Evolutionary conservation across 2,113 vertebrate species (phyloP), one percentile per base, ranked within the genome.

Genomic region (Rissa tridactyla): DNA sequence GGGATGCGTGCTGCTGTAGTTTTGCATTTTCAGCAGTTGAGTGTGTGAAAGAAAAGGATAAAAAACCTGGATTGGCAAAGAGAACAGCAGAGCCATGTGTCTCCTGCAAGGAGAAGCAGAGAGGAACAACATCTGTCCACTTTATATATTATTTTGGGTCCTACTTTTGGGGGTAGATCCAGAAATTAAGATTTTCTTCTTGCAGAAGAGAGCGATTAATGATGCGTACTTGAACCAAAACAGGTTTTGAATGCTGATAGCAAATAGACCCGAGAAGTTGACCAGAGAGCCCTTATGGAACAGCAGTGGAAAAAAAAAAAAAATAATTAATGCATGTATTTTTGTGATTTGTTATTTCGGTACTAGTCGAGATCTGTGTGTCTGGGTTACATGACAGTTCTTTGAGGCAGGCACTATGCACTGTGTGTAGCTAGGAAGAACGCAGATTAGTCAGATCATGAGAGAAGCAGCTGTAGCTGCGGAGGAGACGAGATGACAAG

Each of bases 51-150:
- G 83, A 29, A 81, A 82, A 91, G 25, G 52, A 72, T 68, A 23
- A 69, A 87, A 90, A 65, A 14, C 34, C 52, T 29, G 46, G 30
- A 65, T 0, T 9, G 54, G 34, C 38, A 36, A 86, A 42, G 15
- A 47, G 36, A 80, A 75, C 40, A 83, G 60, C 32, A 32, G 38
- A 68, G 49, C 40, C 51, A 58, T 0, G 0, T 1, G 3, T 34
- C 52, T 71, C 80, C 61, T 85, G n/a, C 23, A 76, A 65, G 30
- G 14, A 80, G 66, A 78, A 92, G 46, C 51, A 49, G 51, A 69
- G 32, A 77, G 14, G 29, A 83, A 66, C 17, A 72, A 25, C 17
- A 62, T 52, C 38, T 58, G 44, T 36, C n/a, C 16, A 25, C 52
- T 47, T 36, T 12, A 23, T 18, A 30, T 5, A 12, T 22, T 36